A percentile compares a stretch with the other conserved stretches of the same genome.
Evolutionary conservation across 30 jellyfish, hydroid and myxozoan species (phyloP).

Genomic region (Aurelia sp.): DNA sequence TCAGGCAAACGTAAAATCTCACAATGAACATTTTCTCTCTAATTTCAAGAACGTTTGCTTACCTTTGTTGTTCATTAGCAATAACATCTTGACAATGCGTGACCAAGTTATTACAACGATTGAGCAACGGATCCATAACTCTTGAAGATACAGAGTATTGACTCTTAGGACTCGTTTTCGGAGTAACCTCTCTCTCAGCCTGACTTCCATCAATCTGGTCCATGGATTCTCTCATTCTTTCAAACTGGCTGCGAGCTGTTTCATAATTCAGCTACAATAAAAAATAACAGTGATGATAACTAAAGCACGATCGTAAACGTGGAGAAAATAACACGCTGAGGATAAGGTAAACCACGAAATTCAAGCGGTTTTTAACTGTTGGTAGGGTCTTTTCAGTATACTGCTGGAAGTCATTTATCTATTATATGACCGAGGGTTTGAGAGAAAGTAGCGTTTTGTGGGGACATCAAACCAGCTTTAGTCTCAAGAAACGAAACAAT

Average conservation of each 20-base stretch:
- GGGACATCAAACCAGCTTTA: no score
- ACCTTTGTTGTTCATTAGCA: constrained; percentile 59
- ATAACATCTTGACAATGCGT: constrained; percentile 49
- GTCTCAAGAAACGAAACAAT: no score
- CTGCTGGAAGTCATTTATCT: no score
- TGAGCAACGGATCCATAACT: constrained; percentile 50
- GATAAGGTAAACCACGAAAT: no score
- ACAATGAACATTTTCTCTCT: no score
- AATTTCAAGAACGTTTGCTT: not conserved
- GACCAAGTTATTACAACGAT: constrained; percentile 45
- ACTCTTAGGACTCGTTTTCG: constrained; percentile 46
- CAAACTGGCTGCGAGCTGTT: constrained; percentile 63
- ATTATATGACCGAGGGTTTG: no score
- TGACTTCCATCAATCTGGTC: constrained; percentile 35
- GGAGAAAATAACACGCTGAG: no score
- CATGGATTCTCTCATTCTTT: constrained; percentile 38
- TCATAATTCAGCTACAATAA: constrained; percentile 36
- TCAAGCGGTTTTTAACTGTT: no score
- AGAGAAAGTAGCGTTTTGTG: no score
- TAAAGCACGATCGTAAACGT: not conserved
- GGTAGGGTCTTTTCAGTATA: no score
- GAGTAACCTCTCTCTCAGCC: constrained; percentile 5
- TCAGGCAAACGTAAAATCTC: no score
- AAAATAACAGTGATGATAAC: not conserved
- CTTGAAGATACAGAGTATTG: constrained; percentile 48